Base-by-base conservation (phyloP, 2,113 vertebrate genomes). In the Psittacula cyanocephala region DNA sequence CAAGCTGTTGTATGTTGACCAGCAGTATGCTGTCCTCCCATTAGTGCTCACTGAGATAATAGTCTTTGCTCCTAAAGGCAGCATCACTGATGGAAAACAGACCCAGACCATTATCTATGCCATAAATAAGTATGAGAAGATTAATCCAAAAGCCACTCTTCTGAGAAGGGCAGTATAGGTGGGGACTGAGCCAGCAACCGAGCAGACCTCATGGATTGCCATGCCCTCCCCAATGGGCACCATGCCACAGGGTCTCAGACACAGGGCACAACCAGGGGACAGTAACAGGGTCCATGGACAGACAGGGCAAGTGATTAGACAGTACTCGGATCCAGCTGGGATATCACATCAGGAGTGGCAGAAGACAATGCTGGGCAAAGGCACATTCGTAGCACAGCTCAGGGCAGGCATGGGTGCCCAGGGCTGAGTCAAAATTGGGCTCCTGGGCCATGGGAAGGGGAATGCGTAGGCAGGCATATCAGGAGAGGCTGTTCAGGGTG, bases 211-310 rank as follows among this genome's bases (percentile, higher is more conserved):
- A 50, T 2, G 4, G 63, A n/a, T 9, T 39, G 16, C 47, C 2
- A 0, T 55, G 43, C 31, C 31, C 16, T 72, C 6, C 10, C 9
- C 23, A 37, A 1, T 0, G 2, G 33, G 39, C 24, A 44, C 9
- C n/a, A 55, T 60, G 33, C 35, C 44, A 44, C 25, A 25, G 41
- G 9, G 7, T 41, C 22, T 78, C 39, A 50, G 37, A 9, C 0
- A 0, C 1, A 46, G 14, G 18, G 28, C 43, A 80, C 52, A 68
- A 12, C 14, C 72, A 37, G 28, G 3, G 17, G 47, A 7, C 7
- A 41, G 47, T 64, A 49, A 24, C 4, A 33, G 8, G 2, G 16
- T 59, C 24, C n/a, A 17, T 2, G 15, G 28, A 65, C 8, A 70
- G 15, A 78, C 5, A 46, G 23, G 8, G 14, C 8, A 69, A 77